Evolutionary conservation across 2,113 vertebrate species (phyloP).

Genomic region (Ginglymostoma cirratum): DNA sequence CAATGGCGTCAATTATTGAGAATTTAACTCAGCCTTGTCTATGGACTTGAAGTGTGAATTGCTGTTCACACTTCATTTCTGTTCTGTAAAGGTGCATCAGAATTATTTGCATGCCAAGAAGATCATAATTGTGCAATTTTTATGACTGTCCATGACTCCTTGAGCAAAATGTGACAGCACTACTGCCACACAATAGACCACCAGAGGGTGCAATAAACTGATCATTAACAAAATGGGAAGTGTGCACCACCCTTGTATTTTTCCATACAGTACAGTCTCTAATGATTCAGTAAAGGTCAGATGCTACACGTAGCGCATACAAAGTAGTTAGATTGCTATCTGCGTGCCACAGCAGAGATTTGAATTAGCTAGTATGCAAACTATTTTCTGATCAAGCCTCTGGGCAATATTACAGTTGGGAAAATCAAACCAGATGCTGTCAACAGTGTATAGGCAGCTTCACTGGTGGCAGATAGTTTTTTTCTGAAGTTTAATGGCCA

Average conservation of each 20-base stretch:
- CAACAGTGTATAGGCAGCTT: not conserved
- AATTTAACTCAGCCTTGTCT: too few relatives aligned
- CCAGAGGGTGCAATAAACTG: constrained; percentile 3
- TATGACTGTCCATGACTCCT: not conserved
- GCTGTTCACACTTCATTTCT: too few relatives aligned
- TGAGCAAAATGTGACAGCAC: not conserved
- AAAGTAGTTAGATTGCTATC: not conserved
- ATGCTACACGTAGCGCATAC: not conserved
- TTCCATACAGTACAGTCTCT: not conserved
- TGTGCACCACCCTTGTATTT: not conserved
- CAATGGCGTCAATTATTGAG: too few relatives aligned
- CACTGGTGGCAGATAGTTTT: not conserved
- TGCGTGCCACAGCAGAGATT: not conserved
- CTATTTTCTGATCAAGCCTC: not conserved
- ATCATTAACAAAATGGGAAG: not conserved
- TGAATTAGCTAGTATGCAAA: not conserved
- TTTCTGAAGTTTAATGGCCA: not conserved
- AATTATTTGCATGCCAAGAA: too few relatives aligned
- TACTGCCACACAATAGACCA: not conserved
- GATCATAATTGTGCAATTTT: too few relatives aligned
- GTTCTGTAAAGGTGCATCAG: too few relatives aligned
- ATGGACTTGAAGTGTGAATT: too few relatives aligned
- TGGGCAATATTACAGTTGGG: not conserved
- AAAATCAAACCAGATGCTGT: not conserved
- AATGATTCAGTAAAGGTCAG: not conserved